Evolutionary conservation across 2,797 vertebrate species (phyloP), one percentile per base, ranked within the genome.

Genomic region (Schizopygopsis malacanthus): DNA sequence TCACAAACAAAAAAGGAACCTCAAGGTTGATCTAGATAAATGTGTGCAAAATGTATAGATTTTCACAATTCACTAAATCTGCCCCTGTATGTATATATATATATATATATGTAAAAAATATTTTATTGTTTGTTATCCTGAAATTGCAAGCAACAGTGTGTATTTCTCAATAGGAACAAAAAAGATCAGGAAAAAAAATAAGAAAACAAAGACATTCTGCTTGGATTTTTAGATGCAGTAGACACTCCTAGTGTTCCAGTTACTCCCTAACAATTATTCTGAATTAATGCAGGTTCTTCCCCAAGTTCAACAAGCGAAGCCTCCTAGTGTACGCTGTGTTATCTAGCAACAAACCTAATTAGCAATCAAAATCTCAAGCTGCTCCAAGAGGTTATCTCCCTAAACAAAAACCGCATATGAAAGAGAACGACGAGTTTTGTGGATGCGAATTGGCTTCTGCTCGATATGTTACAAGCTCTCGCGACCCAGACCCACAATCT

Each of bases 401-500:
- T 91, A 92, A 93, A 93, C 89, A 93, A 92, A 87, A 93, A 93
- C 89, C 89, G 90, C 73, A 90, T 90, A 87, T 87, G 89, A 91
- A 94, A 93, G 94, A 93, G 85, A 83, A 92, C 88, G 90, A 89
- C 70, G 90, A 92, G 90, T 92, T 93, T 87, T 90, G 90, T 78
- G 80, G 87, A 91, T 91, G 92, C 88, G 91, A 93, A 94, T 93
- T 92, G 94, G 91, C 94, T 93, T 90, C 91, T 87, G 93, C 92
- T 92, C 94, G 92, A 94, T 93, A 94, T 94, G 93, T 93, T 94
- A 92, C 92, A 92, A 92, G 90, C 94, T 93, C 92, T 92, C 86
- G 90, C 93, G 94, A 95, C 94, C 94, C 91, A 92, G 92, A 94
- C 93, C 92, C 91, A 90, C 92, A 93, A 95, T 95, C 95, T 95